A percentile compares a stretch with the other conserved stretches of the same genome.
Evolutionary conservation across 2,888 invertebrate genomes (phyloP).

Genomic region (Tetheella fluctuosa): DNA sequence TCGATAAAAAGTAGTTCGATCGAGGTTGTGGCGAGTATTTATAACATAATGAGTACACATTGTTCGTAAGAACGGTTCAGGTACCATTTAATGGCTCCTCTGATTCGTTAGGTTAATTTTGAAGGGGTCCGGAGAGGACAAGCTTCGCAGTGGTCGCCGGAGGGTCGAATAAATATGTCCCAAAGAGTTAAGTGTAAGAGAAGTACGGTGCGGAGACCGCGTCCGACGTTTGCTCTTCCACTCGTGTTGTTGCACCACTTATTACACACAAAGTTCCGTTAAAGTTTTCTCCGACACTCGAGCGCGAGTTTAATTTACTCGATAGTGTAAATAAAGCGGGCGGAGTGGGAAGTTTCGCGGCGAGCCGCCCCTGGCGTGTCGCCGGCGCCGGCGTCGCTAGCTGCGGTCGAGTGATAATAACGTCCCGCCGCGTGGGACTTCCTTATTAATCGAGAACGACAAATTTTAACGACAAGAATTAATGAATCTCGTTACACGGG

Average conservation of each 20-base stretch:
- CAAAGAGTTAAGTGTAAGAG: conserved; percentile 83
- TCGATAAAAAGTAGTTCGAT: conserved; percentile 60
- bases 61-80: conserved; percentile 61
- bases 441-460: conserved; percentile 85
- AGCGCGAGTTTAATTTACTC: conserved; percentile 84
- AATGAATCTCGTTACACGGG: conserved; percentile 85
- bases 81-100: conserved; percentile 69
- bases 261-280: conserved; percentile 84
- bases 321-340: conserved; percentile 85
- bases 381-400: conserved; percentile 17
- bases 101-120: conserved; percentile 82
- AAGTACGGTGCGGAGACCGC: conserved; percentile 81
- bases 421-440: conserved; percentile 76
- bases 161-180: conserved; percentile 85
- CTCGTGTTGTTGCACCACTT: conserved; percentile 85
- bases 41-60: conserved; percentile 67
- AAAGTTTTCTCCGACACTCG: conserved; percentile 83
- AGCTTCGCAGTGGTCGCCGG: conserved; percentile 75
- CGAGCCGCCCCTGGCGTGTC: conserved; percentile 60
- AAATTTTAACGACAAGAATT: conserved; percentile 86
- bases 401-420: conserved; percentile 82
- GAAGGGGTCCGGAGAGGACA: conserved; percentile 61
- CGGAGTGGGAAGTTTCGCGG: conserved; percentile 80
- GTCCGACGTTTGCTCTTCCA: conserved; percentile 84
- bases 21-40: conserved; percentile 62